Conservation (phyloP, 2,888 invertebrate species). For the Rutpela maculata region DNA sequence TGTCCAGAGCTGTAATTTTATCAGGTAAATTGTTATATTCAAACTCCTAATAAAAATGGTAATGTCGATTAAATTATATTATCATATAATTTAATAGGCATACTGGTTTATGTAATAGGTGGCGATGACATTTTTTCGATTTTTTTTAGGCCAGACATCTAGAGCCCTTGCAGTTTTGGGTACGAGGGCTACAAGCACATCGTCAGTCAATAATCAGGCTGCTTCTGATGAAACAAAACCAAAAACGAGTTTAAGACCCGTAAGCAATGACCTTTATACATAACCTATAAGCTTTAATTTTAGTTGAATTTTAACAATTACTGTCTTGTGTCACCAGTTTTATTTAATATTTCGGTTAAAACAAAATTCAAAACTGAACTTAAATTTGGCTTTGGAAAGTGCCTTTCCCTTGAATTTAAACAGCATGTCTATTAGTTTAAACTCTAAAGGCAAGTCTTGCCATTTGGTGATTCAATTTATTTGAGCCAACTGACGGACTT, state of each 20-base stretch:
- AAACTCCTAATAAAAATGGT: neutral
- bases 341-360: too few species aligned
- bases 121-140: conserved; percentile 57
- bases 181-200: conserved; percentile 73
- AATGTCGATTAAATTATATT: neutral
- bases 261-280: conserved; percentile 57
- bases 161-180: conserved; percentile 74
- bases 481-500: too few species aligned
- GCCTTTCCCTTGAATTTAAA: too few species aligned
- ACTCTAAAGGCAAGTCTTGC: too few species aligned
- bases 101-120: conserved; percentile 62
- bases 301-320: neutral
- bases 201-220: conserved; percentile 71
- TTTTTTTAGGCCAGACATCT: conserved; percentile 76
- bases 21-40: conserved; percentile 76
- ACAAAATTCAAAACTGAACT: too few species aligned
- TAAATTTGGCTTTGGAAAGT: too few species aligned
- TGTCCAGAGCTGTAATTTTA: conserved; percentile 82
- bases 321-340: too few species aligned
- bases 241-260: conserved; percentile 63
- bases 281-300: conserved; percentile 21
- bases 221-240: conserved; percentile 78
- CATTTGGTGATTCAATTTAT: too few species aligned
- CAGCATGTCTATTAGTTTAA: too few species aligned
- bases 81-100: neutral